A percentile compares a stretch with the other conserved stretches of the same genome.
Conservation (phyloP, 1,140 invertebrate species). For the Tachypleus tridentatus region DNA sequence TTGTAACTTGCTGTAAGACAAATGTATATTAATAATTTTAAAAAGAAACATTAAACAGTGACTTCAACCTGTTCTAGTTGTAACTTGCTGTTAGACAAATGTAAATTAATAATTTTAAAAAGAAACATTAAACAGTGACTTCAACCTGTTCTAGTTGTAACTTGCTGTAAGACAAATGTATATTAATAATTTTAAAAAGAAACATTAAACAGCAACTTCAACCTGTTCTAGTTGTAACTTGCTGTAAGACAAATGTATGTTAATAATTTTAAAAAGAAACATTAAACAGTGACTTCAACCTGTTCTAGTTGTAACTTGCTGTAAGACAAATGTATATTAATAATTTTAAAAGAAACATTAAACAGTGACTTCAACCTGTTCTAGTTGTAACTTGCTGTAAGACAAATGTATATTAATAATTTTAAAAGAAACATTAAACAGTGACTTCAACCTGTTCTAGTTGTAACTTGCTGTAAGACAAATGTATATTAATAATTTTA, state of each 20-base stretch:
- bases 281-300: slow-evolving; percentile 29
- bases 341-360: background rate
- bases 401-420: background rate
- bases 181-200: background rate
- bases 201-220: slow-evolving; percentile 27
- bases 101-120: background rate
- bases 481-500: background rate
- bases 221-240: slow-evolving; percentile 34
- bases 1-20: slow-evolving; percentile 27
- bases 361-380: slow-evolving; percentile 31
- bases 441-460: slow-evolving; percentile 32
- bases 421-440: slow-evolving; percentile 3
- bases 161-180: slow-evolving; percentile 9
- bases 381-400: slow-evolving; percentile 30
- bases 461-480: slow-evolving; percentile 27
- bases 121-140: slow-evolving; percentile 22
- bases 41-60: slow-evolving; percentile 15
- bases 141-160: slow-evolving; percentile 35
- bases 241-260: background rate
- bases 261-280: background rate
- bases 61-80: slow-evolving; percentile 34
- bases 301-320: slow-evolving; percentile 33
- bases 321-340: background rate
- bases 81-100: slow-evolving; percentile 23
- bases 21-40: background rate